A percentile compares a stretch with the other conserved stretches of the same genome.
These are phyloP conservation scores for Xanthia togata DNA, from an alignment of 2,888 invertebrate genomes.

Conservation along the genomic window DNA sequence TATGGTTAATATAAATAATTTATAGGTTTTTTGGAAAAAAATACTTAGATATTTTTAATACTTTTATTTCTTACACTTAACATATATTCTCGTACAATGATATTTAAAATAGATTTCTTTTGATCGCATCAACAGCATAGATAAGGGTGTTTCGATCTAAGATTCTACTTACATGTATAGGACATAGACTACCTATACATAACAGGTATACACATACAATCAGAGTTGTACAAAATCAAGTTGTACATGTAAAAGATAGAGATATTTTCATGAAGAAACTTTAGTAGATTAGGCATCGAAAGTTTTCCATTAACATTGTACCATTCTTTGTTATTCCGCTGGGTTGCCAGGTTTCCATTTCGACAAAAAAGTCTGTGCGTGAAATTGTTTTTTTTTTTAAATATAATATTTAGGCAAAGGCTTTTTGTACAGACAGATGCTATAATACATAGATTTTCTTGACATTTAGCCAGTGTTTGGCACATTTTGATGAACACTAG, in stretches of 20 bases:
- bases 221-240: constrained; percentile 55
- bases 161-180: constrained; percentile 64
- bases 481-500: constrained; percentile 84
- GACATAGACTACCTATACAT: constrained; percentile 61
- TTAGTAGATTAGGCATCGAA: constrained; percentile 49
- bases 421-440: constrained; percentile 62
- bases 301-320: constrained; percentile 30
- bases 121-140: constrained; percentile 83
- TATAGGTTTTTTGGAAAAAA: background rate
- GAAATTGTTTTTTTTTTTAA: constrained; percentile 17
- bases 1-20: background rate
- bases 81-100: constrained; percentile 88
- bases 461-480: constrained; percentile 81
- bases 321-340: constrained; percentile 33
- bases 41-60: constrained; percentile 64
- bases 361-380: constrained; percentile 31
- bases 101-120: constrained; percentile 90
- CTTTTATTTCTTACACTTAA: constrained; percentile 87
- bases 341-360: constrained; percentile 22
- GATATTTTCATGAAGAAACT: constrained; percentile 18
- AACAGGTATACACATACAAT: constrained; percentile 64
- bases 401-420: constrained; percentile 21
- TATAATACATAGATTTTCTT: constrained; percentile 58
- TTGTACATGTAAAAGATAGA: constrained; percentile 43
- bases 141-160: constrained; percentile 72